Percentiles rank a stretch among this genome's conserved stretches.
Conservation (phyloP, 2,888 invertebrate species). For the Ormyrus labotus region DNA sequence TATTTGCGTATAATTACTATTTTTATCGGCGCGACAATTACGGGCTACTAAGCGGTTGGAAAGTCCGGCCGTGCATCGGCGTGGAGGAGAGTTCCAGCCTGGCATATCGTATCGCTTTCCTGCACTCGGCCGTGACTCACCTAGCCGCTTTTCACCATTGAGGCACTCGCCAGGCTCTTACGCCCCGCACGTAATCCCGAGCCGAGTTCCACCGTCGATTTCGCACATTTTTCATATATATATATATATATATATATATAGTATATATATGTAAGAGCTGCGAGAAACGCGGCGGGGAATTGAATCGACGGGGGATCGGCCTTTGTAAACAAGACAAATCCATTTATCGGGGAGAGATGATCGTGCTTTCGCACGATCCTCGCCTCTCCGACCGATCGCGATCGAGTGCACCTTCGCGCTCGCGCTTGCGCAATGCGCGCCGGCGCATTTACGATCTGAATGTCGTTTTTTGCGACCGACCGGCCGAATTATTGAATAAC, state of each 20-base stretch:
- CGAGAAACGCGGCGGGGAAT: not conserved
- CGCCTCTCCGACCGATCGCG: not conserved
- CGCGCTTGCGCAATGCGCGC: not conserved
- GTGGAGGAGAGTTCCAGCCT: not conserved
- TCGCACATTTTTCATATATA: constrained; percentile 16
- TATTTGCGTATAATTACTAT: constrained; percentile 26
- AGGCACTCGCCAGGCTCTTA: not conserved
- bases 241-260: not conserved
- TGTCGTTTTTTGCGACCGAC: too few species aligned
- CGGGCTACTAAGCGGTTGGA: constrained; percentile 11
- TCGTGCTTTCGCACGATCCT: constrained; percentile 40
- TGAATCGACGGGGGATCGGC: constrained; percentile 38
- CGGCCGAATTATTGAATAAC: too few species aligned
- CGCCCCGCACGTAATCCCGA: not conserved
- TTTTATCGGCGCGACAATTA: constrained; percentile 22
- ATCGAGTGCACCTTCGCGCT: not conserved
- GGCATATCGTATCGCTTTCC: constrained; percentile 10
- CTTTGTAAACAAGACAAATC: constrained; percentile 37
- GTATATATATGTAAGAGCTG: constrained; percentile 9
- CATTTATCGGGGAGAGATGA: constrained; percentile 28
- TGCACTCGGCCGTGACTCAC: constrained; percentile 34
- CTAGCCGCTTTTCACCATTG: not conserved
- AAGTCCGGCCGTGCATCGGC: constrained; percentile 10
- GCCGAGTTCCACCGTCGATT: constrained; percentile 15
- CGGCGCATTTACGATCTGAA: too few species aligned